Evolutionary conservation across 2,113 vertebrate genomes (phyloP), one percentile per base, ranked within the genome.

Genomic region (Gobius niger): DNA sequence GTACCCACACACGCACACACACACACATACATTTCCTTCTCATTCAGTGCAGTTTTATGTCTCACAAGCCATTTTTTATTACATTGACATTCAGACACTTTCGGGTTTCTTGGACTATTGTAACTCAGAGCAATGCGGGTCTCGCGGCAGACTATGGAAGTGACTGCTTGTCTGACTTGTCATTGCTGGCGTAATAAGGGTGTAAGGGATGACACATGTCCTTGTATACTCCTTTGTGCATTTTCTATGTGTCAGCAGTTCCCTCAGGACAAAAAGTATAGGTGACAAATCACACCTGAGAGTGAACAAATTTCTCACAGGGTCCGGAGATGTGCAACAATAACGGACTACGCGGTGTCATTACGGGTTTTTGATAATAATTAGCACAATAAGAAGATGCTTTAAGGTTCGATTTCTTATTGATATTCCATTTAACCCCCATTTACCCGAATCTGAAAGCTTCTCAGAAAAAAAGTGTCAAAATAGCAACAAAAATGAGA

Each of bases 141-240:
- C 49, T 18, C 49, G 19, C 66, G 44, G 67, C 65, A 13, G 62
- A 60, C 59, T 59, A 80, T 54, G 66, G 67, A 85, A 84, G 81
- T 72, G 82, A 80, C 81, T 80, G 80, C 84, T 65, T 85, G 82
- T 88, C 86, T 85, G 72, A 59, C 80, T 84, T 88, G 88, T 90
- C 88, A 89, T 76, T 79, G 87, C 53, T 10, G 51, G 74, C 56
- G 56, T 90, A 90, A 90, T 90, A 91, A 88, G 85, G 79, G 85
- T 82, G 83, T 71, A 87, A 87, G 84, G 87, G 87, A 80, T 88
- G 86, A 88, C 83, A 89, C 73, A 71, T 87, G 87, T 89, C 86
- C 88, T 88, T 88, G 88, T 89, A 87, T 40, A 77, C 68, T 79
- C 83, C 78, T 90, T 89, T 90, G 85, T 87, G 87, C 75, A 82